phyloP scores from a whole-genome alignment of 2,888 invertebrate species.

The Lithosia quadra region DNA sequence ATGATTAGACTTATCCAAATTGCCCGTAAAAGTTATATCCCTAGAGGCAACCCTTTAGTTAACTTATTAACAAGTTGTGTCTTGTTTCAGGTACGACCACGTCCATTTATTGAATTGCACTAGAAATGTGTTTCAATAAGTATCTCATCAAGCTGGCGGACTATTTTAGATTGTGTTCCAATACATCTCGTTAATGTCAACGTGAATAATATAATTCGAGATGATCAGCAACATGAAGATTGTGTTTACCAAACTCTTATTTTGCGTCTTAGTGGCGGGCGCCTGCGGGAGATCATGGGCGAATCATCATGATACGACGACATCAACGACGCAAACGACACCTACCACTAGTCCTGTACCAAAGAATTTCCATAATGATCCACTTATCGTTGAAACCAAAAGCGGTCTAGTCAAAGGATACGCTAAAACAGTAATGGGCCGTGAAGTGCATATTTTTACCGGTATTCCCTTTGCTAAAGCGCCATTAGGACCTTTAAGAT shows the following conservation, averaged over 20 bases:
- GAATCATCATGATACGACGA: conserved; percentile 84
- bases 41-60: background rate
- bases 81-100: conserved; percentile 69
- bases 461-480: conserved; percentile 97
- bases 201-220: conserved; percentile 53
- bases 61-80: conserved; percentile 14
- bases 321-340: conserved; percentile 82
- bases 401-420: conserved; percentile 94
- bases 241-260: conserved; percentile 78
- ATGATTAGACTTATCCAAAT: background rate
- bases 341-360: conserved; percentile 80
- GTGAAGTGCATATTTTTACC: conserved; percentile 95
- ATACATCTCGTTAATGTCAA: conserved; percentile 65
- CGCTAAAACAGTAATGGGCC: conserved; percentile 92
- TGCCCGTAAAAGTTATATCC: background rate
- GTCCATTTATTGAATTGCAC: conserved; percentile 48
- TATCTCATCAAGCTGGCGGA: conserved; percentile 78
- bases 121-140: conserved; percentile 83
- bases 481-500: conserved; percentile 94
- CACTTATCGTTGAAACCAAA: conserved; percentile 93
- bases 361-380: conserved; percentile 88
- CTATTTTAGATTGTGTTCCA: conserved; percentile 74
- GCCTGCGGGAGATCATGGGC: conserved; percentile 82
- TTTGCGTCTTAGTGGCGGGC: conserved; percentile 70
- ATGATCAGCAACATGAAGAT: conserved; percentile 79